Conservation (phyloP, 1,140 invertebrate genomes). For the Reticulitermes speratus region DNA sequence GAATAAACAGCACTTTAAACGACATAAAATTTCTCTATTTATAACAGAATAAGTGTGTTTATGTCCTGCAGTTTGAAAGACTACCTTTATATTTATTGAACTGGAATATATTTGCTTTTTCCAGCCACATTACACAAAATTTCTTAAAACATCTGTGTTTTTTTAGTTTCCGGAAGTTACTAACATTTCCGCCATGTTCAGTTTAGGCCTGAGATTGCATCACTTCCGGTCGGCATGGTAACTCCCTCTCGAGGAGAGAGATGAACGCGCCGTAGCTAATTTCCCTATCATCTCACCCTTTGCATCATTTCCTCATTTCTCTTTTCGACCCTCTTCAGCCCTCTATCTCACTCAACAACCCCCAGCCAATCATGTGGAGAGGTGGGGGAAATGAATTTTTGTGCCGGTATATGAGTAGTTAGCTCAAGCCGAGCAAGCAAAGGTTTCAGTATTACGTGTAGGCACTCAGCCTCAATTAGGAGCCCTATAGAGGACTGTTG, state of each 20-base stretch:
- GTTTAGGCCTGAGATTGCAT: background rate
- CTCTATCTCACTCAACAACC: slow-evolving; percentile 5
- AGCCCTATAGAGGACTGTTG: too few relatives aligned
- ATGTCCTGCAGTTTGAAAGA: too few relatives aligned
- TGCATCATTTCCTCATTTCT: slow-evolving; percentile 16
- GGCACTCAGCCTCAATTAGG: too few relatives aligned
- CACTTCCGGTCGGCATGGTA: slow-evolving; percentile 10
- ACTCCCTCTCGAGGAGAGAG: background rate
- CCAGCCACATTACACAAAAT: background rate
- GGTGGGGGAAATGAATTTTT: background rate
- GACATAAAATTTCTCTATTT: too few relatives aligned
- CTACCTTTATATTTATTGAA: too few relatives aligned
- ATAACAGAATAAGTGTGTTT: too few relatives aligned
- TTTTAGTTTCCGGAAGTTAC: background rate
- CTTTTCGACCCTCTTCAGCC: background rate
- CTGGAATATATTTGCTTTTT: background rate
- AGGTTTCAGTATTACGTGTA: too few relatives aligned
- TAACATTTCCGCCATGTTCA: background rate
- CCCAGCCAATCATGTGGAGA: background rate
- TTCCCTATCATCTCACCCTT: slow-evolving; percentile 10
- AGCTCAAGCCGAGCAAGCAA: background rate
- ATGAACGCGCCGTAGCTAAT: background rate
- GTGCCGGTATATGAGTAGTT: background rate
- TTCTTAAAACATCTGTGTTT: too few relatives aligned
- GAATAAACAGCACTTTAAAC: too few relatives aligned